phyloP scores from a whole-genome alignment of 2,113 vertebrate species.

The Cyphomyrus discorhynchus region DNA sequence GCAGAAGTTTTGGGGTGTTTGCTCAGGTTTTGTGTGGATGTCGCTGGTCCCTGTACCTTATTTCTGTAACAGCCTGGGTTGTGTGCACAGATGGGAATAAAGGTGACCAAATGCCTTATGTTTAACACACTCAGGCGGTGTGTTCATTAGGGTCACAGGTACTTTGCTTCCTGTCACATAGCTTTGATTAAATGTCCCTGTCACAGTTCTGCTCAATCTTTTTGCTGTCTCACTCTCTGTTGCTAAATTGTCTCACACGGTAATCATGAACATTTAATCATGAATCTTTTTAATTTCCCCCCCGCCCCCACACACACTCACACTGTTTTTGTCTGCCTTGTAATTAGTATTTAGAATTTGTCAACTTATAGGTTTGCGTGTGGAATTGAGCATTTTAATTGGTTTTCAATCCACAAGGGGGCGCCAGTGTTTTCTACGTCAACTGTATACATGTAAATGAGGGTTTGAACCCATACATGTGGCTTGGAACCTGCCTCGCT shows the following conservation, averaged over 20 bases:
- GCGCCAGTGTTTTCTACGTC: neutral
- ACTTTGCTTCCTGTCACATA: slow-evolving; percentile 31
- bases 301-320: neutral
- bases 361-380: neutral
- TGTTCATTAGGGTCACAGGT: slow-evolving; percentile 55
- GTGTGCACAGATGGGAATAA: slow-evolving; percentile 16
- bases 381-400: neutral
- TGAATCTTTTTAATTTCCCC: neutral
- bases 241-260: neutral
- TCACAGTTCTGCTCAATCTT: slow-evolving; percentile 31
- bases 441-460: neutral
- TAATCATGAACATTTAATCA: neutral
- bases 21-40: neutral
- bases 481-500: neutral
- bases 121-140: slow-evolving; percentile 37
- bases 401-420: neutral
- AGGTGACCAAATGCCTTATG: slow-evolving; percentile 45
- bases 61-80: neutral
- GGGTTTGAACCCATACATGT: neutral
- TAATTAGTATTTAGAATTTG: neutral
- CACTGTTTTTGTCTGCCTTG: neutral
- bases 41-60: neutral
- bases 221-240: neutral
- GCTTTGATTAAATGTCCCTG: slow-evolving; percentile 38
- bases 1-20: neutral